Percentiles rank a stretch among this genome's conserved stretches.
These are phyloP conservation scores for Hystrix brachyura DNA, from an alignment of 2,113 vertebrate species.

Conservation along the genomic window DNA sequence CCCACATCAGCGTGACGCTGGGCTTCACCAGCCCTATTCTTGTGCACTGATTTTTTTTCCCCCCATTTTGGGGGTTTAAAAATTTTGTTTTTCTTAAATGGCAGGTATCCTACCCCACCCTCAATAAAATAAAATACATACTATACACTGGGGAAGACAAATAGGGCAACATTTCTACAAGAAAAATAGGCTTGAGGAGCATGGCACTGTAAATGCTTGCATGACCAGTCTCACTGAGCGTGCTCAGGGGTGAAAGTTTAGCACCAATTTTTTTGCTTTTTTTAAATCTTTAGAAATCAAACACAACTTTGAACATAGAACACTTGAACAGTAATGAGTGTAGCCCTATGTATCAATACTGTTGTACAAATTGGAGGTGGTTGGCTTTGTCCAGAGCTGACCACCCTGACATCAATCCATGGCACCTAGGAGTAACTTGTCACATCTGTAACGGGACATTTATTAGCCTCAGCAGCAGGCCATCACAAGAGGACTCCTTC, in stretches of 20 bases:
- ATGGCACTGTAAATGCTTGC: constrained; percentile 88
- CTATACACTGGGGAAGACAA: constrained; percentile 87
- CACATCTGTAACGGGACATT: constrained; percentile 82
- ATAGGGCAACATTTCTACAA: constrained; percentile 88
- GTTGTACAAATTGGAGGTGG: constrained; percentile 88
- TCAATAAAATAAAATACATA: constrained; percentile 86
- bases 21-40: constrained; percentile 78
- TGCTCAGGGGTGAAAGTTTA: constrained; percentile 90
- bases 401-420: constrained; percentile 82
- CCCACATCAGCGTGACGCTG: constrained; percentile 80
- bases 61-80: constrained; percentile 58
- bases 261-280: constrained; percentile 89
- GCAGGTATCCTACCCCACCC: constrained; percentile 85
- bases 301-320: constrained; percentile 90
- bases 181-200: constrained; percentile 85
- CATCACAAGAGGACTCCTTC: constrained; percentile 80
- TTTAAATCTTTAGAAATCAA: constrained; percentile 90
- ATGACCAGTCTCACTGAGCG: constrained; percentile 91
- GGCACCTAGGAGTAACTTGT: constrained; percentile 86
- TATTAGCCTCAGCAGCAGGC: constrained; percentile 88
- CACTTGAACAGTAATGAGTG: constrained; percentile 89
- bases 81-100: constrained; percentile 86
- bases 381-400: constrained; percentile 85
- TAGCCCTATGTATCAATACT: constrained; percentile 91
- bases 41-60: constrained; percentile 81